Base-by-base conservation (phyloP, 35 echinoderm and acorn worm species). In the Apostichopus japonicus region DNA sequence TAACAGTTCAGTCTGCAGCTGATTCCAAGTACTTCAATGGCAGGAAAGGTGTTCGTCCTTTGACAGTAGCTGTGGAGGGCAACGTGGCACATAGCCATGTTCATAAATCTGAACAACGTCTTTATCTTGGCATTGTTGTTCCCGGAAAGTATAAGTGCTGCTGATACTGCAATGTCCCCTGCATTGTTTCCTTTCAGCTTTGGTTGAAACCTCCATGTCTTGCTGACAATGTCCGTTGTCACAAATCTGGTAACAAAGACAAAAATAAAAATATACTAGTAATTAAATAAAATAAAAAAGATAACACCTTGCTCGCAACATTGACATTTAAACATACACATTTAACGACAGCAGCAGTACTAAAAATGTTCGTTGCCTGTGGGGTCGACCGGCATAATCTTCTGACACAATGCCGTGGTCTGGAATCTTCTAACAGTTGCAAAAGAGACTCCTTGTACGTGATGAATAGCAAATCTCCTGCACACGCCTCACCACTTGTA, bases 111-210 rank as follows among this genome's bases (percentile, higher is more conserved):
- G 51, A 53, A 83, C 79, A 83, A 6, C 79, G 15, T 83, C 44
- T 17, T 83, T 9, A 88, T 8, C 51, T 88, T 88, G 17, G 56
- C n/a, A 67, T 88, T 6, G 56, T 88, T 23, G n/a, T 88, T 88
- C 24, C 86, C 86, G 25, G 86, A 63, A 19, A 62, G n/a, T 8
- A 88, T 65, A 63, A 67, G 19, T 23, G 86, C 86, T 25, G 86
- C 86, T 56, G 86, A 63, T 4, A 72, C 19, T 24, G 65, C 57
- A 19, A 65, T 0, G 15, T 24, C 11, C 7, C 86, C 61, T 25
- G 57, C 65, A 72, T 88, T 63, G 14, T 65, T 88, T 10, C 57
- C 17, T 19, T 55, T 56, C 4, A 88, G 56, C 17, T 10, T 87
- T 10, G 86, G 86, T 15, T 88, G 86, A 11, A 57, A 88, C 17